phyloP scores from a whole-genome alignment of 2,113 vertebrate species.

The Steatornis caripensis region DNA sequence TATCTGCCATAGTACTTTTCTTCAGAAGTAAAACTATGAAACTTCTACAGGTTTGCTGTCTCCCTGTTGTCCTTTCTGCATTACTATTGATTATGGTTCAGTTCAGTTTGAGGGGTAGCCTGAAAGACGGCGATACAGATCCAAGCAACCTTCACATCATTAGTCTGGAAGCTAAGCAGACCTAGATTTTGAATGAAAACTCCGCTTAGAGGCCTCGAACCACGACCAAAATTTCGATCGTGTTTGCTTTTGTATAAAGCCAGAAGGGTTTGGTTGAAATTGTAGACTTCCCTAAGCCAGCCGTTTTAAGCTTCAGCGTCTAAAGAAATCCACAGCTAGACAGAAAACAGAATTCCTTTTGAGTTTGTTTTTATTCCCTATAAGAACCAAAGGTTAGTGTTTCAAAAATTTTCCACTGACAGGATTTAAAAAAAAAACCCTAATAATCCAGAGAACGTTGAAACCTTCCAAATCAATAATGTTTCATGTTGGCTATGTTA shows the following conservation, averaged over 20 bases:
- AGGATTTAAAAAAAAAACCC: not conserved
- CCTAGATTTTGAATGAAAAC: not conserved
- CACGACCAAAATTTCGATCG: not conserved
- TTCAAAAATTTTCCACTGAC: not conserved
- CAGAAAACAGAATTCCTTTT: not conserved
- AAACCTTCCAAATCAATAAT: not conserved
- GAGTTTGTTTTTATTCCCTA: not conserved
- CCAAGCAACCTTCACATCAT: not conserved
- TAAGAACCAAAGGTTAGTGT: not conserved
- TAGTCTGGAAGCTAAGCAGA: not conserved
- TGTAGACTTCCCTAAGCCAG: not conserved
- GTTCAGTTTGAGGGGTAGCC: not conserved
- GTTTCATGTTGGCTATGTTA: not conserved
- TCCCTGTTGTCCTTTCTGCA: not conserved
- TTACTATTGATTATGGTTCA: not conserved
- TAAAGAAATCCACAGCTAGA: not conserved
- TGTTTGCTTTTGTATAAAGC: not conserved
- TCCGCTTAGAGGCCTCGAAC: not conserved
- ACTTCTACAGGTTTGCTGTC: not conserved
- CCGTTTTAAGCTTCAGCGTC: not conserved
- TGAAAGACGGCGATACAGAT: not conserved
- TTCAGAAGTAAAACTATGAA: not conserved
- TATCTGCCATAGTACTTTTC: not conserved
- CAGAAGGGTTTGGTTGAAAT: conserved; percentile 11
- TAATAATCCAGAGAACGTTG: not conserved